phyloP scores from a whole-genome alignment of 2,113 vertebrate genomes.

The Rhea americana region DNA sequence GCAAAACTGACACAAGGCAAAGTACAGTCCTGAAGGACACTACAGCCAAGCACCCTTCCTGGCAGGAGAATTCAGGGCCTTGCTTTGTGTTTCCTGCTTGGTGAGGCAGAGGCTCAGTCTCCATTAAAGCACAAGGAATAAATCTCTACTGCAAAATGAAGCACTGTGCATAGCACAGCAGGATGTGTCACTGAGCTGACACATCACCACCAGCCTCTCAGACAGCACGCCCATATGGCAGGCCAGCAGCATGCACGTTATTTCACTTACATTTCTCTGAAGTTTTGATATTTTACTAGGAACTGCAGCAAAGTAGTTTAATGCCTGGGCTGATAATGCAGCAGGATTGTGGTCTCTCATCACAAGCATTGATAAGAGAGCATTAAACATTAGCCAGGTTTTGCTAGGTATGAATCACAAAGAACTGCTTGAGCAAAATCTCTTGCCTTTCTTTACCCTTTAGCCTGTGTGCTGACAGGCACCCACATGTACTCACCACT shows the following conservation, averaged over 20 bases:
- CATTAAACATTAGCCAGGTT: neutral
- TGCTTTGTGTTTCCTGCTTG: neutral
- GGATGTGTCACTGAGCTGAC: constrained; percentile 19
- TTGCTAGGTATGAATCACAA: neutral
- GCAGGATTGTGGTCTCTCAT: neutral
- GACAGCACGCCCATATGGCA: constrained; percentile 31
- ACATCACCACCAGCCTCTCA: constrained; percentile 16
- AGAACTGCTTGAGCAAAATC: neutral
- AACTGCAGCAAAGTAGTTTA: constrained; percentile 8
- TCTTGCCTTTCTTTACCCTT: neutral
- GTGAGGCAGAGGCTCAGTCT: neutral
- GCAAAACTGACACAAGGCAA: neutral
- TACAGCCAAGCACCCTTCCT: neutral
- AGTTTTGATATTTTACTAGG: neutral
- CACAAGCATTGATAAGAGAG: neutral
- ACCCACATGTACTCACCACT: accelerated
- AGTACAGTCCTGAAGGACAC: neutral
- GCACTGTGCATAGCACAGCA: neutral
- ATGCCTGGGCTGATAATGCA: neutral
- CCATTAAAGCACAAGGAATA: neutral
- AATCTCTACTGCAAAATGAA: neutral
- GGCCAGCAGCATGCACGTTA: neutral
- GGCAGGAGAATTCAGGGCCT: neutral
- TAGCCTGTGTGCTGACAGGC: neutral
- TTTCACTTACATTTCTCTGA: neutral